Base-by-base conservation (phyloP, 1,140 invertebrate genomes). In the Pseudoatta argentina region DNA sequence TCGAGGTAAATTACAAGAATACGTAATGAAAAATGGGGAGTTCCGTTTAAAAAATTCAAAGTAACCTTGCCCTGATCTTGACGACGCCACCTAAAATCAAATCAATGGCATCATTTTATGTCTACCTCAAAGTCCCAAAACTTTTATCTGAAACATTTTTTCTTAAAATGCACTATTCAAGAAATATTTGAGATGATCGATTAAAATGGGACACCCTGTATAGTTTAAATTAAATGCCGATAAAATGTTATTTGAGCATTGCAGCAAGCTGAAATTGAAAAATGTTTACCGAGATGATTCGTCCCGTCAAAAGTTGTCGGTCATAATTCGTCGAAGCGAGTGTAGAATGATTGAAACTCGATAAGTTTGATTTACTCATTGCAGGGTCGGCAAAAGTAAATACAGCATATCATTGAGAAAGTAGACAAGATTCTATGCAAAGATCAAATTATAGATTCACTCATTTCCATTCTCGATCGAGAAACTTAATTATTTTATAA, bases 301-400 rank as follows among this genome's bases (percentile, higher is more conserved):
- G 27, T 18, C 7, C 27, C 14, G 44, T 18, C 21, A n/a, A 75
- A 83, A 18, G n/a, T 83, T 61, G n/a, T 71, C 48, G 16, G 12
- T 48, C 21, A 48, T 67, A 69, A 61, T 24, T 59, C 55, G 24
- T 83, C 34, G 24, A 73, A 21, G 51, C 66, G 34, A 72, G 34
- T 18, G 39, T 10, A 34, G 16, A 55, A 83, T 51, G 57, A 83
- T 83, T 63, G 69, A 75, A 83, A 75, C 57, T 75, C 55, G 79
- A 83, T 34, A 55, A 44, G 6, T 73, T 75, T 53, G 76, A 78
- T 78, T 67, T 81, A n/a, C 39, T n/a, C 55, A 61, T 61, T 73
- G n/a, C 78, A 89, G 87, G 72, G 71, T 73, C 76, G 51, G 66
- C 44, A 53, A 86, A 66, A 77, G 83, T 76, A 72, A 86, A 82